Conservation (phyloP, 23 tunicate species). For the Ciona savignyi region DNA sequence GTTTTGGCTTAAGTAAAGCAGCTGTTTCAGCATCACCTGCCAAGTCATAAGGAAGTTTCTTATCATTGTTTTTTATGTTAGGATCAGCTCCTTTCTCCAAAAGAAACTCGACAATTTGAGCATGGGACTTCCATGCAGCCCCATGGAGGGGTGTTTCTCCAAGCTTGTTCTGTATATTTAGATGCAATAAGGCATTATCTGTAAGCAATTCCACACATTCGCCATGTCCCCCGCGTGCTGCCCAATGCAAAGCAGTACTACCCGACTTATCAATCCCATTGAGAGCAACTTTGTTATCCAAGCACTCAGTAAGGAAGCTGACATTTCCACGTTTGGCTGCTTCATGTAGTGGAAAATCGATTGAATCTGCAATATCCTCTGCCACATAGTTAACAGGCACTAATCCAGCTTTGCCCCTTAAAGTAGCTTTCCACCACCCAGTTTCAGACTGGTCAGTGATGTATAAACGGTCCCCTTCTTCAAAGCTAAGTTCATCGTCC, state of each 20-base stretch:
- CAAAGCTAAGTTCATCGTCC: too few species aligned
- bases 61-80: conserved; percentile 46
- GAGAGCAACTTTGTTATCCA: conserved; percentile 64
- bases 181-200: conserved; percentile 35
- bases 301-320: conserved; percentile 57
- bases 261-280: conserved; percentile 63
- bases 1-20: conserved; percentile 61
- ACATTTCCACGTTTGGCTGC: conserved; percentile 92
- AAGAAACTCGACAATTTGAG: conserved; percentile 41
- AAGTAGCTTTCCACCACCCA: too few species aligned
- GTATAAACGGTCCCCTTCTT: too few species aligned
- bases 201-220: too few species aligned
- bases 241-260: conserved; percentile 91
- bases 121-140: conserved; percentile 79
- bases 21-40: conserved; percentile 52
- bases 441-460: too few species aligned
- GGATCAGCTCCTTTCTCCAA: conserved; percentile 63
- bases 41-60: too few species aligned
- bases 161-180: conserved; percentile 62
- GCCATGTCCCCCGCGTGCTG: conserved; percentile 80
- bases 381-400: too few species aligned
- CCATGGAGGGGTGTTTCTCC: conserved; percentile 88
- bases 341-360: too few species aligned
- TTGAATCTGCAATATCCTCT: too few species aligned
- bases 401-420: too few species aligned